Conservation (phyloP, 2,113 vertebrate species). For the Cyprinodon brontotheroides region DNA sequence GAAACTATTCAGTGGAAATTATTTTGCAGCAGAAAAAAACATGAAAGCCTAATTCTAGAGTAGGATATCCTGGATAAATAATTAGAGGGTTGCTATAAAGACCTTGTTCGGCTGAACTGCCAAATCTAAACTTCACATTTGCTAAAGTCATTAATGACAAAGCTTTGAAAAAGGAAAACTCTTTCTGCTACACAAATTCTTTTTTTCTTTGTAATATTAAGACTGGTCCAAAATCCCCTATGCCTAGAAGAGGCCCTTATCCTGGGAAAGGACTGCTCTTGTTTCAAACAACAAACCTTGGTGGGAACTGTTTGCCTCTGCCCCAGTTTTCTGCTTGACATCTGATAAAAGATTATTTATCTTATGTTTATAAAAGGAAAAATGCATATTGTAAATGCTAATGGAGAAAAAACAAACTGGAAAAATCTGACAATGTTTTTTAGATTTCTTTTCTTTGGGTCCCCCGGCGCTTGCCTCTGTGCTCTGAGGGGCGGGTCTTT, state of each 20-base stretch:
- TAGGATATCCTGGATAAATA: slow-evolving; percentile 83
- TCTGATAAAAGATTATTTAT: slow-evolving; percentile 31
- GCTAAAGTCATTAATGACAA: slow-evolving; percentile 86
- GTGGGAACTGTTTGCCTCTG: slow-evolving; percentile 71
- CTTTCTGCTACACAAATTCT: slow-evolving; percentile 81
- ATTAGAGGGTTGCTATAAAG: slow-evolving; percentile 81
- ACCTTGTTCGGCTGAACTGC: slow-evolving; percentile 65
- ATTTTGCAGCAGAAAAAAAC: slow-evolving; percentile 61
- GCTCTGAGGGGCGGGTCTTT: too few relatives aligned
- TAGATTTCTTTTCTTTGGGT: too few relatives aligned
- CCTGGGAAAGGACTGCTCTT: slow-evolving; percentile 77
- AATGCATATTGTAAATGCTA: not conserved
- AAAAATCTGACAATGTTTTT: not conserved
- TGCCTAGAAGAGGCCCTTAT: slow-evolving; percentile 75
- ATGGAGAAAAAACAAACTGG: not conserved
- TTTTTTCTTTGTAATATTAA: slow-evolving; percentile 73
- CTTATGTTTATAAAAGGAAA: not conserved
- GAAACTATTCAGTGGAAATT: slow-evolving; percentile 75
- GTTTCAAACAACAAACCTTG: slow-evolving; percentile 78
- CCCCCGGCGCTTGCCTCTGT: too few relatives aligned
- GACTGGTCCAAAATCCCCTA: slow-evolving; percentile 77
- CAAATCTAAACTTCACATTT: slow-evolving; percentile 79
- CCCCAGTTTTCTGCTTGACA: slow-evolving; percentile 58
- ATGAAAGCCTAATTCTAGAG: slow-evolving; percentile 74
- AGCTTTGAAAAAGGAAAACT: slow-evolving; percentile 76